Base-by-base conservation (phyloP, 2,113 vertebrate genomes). In the Oceanodroma tethys region DNA sequence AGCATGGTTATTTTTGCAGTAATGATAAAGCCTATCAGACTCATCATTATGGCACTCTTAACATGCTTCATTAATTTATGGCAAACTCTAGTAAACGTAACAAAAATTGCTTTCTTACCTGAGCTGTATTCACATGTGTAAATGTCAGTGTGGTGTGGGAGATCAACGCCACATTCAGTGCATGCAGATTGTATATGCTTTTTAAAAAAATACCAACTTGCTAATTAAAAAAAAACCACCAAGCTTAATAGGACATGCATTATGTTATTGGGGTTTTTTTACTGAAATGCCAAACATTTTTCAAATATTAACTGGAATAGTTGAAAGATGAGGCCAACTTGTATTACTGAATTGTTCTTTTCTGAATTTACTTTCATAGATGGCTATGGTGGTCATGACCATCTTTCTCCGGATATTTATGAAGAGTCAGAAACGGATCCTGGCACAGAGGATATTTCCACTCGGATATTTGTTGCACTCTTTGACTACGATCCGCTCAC, bases 401-500 rank as follows among this genome's bases (percentile, higher is more conserved):
- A 94, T 45, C 98, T 98, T 29, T 99, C 99, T 50, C 98, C 98
- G 4, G 99, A 99, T 45, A 98, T 98, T 92, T 99, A 99, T 4
- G 99, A 99, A 36, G 99, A 99, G 56, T 99, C 99, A 0, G 99
- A 99, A 94, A 98, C 98, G 1, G 98, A 98, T 67, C 97, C 98
- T 3, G 98, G 98, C 7, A 88, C 98, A 10, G 99, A 99, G 23
- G 99, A 99, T 84, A 70, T 98, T 93, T 97, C 98, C 1, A 94
- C 98, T 10, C 98, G 99, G 17, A 99, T 99, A 89, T 99, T 99
- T 78, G 99, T 99, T 95, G 99, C 99, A 23, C 98, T 99, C 45
- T 99, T 99, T 73, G 99, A 99, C 98, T 99, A 99, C 1, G 99
- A 99, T 71, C 99, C 99, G 0, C 98, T 99, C 94, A 99, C 99